Evolutionary conservation across 2,113 vertebrate genomes (phyloP).

Genomic region (Beaufortia kweichowensis): DNA sequence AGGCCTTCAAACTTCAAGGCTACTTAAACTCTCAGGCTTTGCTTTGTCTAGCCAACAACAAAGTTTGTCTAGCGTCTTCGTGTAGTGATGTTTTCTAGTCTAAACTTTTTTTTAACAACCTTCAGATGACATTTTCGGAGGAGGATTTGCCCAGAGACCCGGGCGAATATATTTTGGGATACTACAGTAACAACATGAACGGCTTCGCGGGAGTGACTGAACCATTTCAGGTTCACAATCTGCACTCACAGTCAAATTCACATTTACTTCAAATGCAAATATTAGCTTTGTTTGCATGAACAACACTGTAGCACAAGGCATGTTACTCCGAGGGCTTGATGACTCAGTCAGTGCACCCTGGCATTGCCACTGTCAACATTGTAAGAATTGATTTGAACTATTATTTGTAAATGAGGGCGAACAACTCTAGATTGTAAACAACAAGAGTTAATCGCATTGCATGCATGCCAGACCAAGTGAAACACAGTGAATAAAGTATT

Average conservation of each 20-base stretch:
- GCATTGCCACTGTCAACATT: not conserved
- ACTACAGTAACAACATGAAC: conserved; percentile 88
- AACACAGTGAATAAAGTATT: not conserved
- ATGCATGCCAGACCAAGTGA: not conserved
- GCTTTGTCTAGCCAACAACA: not conserved
- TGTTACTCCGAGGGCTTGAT: conserved; percentile 3
- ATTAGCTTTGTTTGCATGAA: not conserved
- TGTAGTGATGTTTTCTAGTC: not conserved
- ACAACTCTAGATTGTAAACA: not conserved
- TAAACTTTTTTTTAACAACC: conserved; percentile 19
- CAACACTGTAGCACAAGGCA: not conserved
- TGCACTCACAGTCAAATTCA: not conserved
- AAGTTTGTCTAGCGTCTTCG: not conserved
- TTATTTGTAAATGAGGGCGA: not conserved
- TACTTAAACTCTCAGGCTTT: not conserved
- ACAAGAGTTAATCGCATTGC: not conserved
- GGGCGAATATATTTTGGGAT: conserved; percentile 90
- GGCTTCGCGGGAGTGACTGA: conserved; percentile 89
- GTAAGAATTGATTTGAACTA: not conserved
- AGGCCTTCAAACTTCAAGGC: not conserved
- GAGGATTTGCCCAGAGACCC: conserved; percentile 90
- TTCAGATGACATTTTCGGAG: conserved; percentile 88
- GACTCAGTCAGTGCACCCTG: not conserved
- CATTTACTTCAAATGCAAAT: conserved; percentile 7
- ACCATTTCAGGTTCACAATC: conserved; percentile 87